phyloP scores from a whole-genome alignment of 2,113 vertebrate species.

The Ariopsis seemanni region DNA sequence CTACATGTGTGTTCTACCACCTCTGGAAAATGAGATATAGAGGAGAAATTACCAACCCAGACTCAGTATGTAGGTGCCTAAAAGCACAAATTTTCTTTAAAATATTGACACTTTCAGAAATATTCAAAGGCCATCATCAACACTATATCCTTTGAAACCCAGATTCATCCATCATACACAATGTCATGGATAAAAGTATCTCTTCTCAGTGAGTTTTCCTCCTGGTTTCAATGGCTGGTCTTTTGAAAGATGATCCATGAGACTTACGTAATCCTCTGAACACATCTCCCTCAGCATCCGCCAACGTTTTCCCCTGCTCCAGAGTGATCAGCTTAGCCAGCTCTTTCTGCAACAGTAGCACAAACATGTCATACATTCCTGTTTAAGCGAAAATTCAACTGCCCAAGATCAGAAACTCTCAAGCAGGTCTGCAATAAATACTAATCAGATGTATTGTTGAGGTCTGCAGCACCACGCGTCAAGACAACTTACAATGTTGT shows the following conservation, averaged over 20 bases:
- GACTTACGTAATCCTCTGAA: constrained; percentile 97
- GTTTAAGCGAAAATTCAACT: background rate
- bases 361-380: background rate
- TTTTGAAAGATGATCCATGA: constrained; percentile 18
- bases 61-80: background rate
- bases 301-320: constrained; percentile 96
- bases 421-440: background rate
- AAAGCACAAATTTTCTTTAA: background rate
- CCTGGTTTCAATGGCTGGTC: background rate
- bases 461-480: background rate
- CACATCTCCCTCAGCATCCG: constrained; percentile 95
- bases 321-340: constrained; percentile 87
- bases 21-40: constrained; percentile 72
- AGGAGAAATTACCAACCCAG: background rate
- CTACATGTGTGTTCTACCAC: constrained; percentile 96
- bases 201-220: no score
- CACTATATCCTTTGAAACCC: background rate
- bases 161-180: background rate
- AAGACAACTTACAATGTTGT: constrained; percentile 85
- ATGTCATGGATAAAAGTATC: background rate
- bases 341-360: constrained; percentile 82
- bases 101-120: background rate
- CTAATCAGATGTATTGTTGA: background rate
- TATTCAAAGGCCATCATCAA: background rate
- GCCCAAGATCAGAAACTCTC: background rate